These are phyloP conservation scores for Lepidocyrtoides sp. DNA, from an alignment of 2,888 invertebrate species.

Conservation along the genomic window DNA sequence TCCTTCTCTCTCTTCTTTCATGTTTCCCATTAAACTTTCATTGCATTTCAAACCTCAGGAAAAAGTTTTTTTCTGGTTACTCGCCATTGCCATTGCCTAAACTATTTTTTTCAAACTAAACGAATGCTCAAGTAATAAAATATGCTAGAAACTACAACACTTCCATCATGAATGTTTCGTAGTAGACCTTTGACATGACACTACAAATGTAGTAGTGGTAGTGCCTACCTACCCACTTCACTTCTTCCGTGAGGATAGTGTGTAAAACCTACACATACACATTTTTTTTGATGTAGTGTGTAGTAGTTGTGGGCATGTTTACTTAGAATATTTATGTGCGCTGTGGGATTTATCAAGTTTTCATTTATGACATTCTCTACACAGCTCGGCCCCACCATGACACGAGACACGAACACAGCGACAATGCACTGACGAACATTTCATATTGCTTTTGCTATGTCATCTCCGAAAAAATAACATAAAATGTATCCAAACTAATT, in stretches of 20 bases:
- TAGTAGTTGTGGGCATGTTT: neutral
- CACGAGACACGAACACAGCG: neutral
- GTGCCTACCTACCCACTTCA: constrained; percentile 51
- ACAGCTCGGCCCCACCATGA: constrained; percentile 9
- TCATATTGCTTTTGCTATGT: constrained; percentile 11
- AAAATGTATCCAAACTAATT: neutral
- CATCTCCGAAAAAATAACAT: constrained; percentile 30
- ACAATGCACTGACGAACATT: neutral
- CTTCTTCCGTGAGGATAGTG: constrained; percentile 15
- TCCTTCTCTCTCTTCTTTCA: constrained; percentile 38
- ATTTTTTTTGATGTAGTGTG: neutral
- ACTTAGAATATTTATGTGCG: constrained; percentile 55
- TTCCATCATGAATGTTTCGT: constrained; percentile 20
- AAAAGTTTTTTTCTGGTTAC: constrained; percentile 80
- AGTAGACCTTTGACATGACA: constrained; percentile 73
- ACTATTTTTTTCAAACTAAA: neutral
- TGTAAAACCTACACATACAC: neutral
- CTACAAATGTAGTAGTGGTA: constrained; percentile 43
- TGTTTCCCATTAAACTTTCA: constrained; percentile 85
- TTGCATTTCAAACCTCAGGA: constrained; percentile 79
- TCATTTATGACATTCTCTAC: constrained; percentile 60
- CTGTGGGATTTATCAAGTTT: constrained; percentile 66
- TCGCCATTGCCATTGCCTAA: constrained; percentile 22
- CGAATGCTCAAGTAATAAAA: constrained; percentile 5
- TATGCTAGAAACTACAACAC: constrained; percentile 17